Percentiles rank a stretch among this genome's conserved stretches.
Evolutionary conservation across 2,113 vertebrate genomes (phyloP).

Genomic region (Ranitomeya imitator): DNA sequence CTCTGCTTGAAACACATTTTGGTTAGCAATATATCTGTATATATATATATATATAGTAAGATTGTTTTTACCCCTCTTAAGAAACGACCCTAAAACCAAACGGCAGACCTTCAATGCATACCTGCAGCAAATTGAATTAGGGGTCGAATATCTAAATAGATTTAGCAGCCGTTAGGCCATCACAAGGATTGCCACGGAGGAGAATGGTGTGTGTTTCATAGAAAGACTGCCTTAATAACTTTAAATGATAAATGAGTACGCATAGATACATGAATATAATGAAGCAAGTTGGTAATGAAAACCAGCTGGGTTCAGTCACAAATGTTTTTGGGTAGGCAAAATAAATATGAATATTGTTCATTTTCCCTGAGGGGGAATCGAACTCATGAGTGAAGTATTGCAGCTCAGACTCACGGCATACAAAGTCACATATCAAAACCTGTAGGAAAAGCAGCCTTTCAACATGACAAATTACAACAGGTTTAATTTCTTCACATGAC

Average conservation of each 20-base stretch:
- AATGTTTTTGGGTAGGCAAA: constrained; percentile 59
- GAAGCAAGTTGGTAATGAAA: constrained; percentile 56
- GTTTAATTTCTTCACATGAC: constrained; percentile 59
- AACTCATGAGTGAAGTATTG: constrained; percentile 58
- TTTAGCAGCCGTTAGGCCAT: constrained; percentile 49
- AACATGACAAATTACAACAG: constrained; percentile 59
- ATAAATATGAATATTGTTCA: constrained; percentile 60
- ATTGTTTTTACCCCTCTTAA: constrained; percentile 8
- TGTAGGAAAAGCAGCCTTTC: constrained; percentile 57
- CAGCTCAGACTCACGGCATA: constrained; percentile 56
- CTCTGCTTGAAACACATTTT: not conserved
- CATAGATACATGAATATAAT: constrained; percentile 57
- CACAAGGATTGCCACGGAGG: constrained; percentile 41
- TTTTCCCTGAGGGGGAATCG: constrained; percentile 58
- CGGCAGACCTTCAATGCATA: constrained; percentile 19
- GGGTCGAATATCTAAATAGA: constrained; percentile 52
- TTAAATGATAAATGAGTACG: constrained; percentile 56
- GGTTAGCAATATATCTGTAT: not conserved
- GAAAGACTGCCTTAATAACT: constrained; percentile 56
- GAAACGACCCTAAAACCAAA: constrained; percentile 40
- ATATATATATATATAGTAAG: constrained; percentile 26
- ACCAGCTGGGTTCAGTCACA: constrained; percentile 59
- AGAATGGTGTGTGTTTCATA: constrained; percentile 47
- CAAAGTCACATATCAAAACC: constrained; percentile 59
- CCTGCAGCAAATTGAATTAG: constrained; percentile 51